These are phyloP conservation scores for Sogatella furcifera DNA, from an alignment of 1,140 invertebrate species.

Conservation along the genomic window DNA sequence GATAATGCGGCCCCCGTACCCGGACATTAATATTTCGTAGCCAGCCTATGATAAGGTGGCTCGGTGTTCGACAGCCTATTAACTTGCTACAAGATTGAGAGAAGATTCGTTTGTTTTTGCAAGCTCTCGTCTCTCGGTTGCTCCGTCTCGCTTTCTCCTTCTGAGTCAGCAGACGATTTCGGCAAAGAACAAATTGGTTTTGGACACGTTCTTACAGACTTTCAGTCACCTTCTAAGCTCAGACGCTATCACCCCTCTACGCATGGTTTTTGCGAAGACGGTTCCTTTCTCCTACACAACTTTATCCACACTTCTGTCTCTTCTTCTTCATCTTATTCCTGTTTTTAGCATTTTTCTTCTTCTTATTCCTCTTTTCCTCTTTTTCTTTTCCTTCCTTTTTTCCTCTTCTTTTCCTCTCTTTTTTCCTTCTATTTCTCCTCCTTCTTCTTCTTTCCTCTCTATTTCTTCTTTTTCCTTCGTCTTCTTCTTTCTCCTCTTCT, in stretches of 20 bases:
- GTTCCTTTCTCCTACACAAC: too few species aligned
- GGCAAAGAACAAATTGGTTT: neutral
- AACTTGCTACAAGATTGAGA: neutral
- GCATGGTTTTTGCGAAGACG: neutral
- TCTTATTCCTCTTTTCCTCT: too few species aligned
- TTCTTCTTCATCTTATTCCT: neutral
- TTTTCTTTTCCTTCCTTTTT: neutral
- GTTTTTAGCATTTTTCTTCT: too few species aligned
- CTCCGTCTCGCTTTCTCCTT: neutral
- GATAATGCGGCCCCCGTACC: too few species aligned
- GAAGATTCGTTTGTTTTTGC: neutral
- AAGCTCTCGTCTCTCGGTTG: neutral
- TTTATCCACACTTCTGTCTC: too few species aligned
- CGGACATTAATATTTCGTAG: too few species aligned
- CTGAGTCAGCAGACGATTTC: neutral
- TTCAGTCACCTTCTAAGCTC: neutral
- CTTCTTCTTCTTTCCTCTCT: neutral
- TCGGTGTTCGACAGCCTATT: too few species aligned
- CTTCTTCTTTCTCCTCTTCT: too few species aligned
- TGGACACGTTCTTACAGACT: constrained; percentile 2
- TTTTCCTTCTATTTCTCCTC: too few species aligned
- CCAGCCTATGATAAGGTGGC: too few species aligned
- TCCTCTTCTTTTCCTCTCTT: neutral
- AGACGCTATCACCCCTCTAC: neutral
- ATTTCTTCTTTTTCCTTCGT: neutral